A percentile compares a stretch with the other conserved stretches of the same genome.
Conservation (phyloP, 2,113 vertebrate species). For the Anolis carolinensis region DNA sequence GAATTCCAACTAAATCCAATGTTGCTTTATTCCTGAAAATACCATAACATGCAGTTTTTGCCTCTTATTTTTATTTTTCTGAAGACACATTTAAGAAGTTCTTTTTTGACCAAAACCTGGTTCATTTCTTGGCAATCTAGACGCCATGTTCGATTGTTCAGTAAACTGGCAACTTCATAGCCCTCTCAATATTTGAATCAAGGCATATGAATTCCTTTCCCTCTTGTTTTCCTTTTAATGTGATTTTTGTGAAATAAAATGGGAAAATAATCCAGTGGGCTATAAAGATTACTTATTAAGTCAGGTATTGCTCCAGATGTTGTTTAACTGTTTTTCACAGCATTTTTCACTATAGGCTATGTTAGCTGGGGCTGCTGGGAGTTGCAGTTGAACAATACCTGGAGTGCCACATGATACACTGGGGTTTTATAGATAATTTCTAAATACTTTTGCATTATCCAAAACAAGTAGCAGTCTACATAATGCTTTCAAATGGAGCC, state of each 20-base stretch:
- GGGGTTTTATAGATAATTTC: not conserved
- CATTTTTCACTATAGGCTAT: no score
- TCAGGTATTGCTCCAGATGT: no score
- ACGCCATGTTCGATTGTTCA: no score
- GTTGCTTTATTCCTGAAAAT: constrained; percentile 22
- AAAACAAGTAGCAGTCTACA: not conserved
- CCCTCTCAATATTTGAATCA: no score
- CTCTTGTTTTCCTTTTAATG: no score
- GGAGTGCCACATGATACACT: no score
- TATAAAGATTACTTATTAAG: not conserved
- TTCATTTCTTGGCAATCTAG: not conserved
- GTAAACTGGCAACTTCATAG: no score
- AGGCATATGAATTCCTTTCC: no score
- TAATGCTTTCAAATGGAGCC: not conserved
- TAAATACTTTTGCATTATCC: not conserved
- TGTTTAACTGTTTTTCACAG: no score
- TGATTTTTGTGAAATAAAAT: no score
- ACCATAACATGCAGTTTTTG: not conserved
- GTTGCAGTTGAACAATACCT: no score
- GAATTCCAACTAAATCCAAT: constrained; percentile 5
- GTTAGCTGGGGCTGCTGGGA: no score
- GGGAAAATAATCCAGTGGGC: not conserved
- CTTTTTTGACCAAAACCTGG: not conserved
- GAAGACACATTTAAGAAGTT: not conserved
- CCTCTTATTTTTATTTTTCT: not conserved